Conservation (phyloP, 2,113 vertebrate species). For the Macrotus californicus region DNA sequence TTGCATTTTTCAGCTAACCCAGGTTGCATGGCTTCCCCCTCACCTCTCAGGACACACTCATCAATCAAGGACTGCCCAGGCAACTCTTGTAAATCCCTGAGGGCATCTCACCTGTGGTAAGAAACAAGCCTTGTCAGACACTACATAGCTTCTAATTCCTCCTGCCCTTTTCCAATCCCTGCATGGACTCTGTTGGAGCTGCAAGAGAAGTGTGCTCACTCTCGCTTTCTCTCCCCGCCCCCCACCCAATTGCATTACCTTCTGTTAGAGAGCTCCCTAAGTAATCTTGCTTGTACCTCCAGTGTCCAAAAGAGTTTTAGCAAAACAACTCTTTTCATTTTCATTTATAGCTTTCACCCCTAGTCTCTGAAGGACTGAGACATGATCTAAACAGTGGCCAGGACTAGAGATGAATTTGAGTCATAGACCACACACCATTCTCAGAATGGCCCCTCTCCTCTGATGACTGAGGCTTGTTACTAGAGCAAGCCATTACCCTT, state of each 20-base stretch:
- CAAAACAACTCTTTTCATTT: background rate
- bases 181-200: background rate
- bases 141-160: background rate
- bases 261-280: background rate
- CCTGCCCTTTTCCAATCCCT: background rate
- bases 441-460: conserved; percentile 5
- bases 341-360: conserved; percentile 6
- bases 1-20: background rate
- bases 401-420: background rate
- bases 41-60: background rate
- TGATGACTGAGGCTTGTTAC: background rate
- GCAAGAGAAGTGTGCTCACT: background rate
- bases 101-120: background rate
- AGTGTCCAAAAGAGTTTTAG: background rate
- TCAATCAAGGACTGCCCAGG: background rate
- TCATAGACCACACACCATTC: background rate
- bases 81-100: background rate
- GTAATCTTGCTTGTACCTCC: background rate
- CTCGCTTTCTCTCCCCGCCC: background rate
- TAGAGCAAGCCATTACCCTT: background rate
- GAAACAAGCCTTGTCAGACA: background rate
- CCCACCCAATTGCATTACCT: background rate
- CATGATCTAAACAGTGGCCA: background rate
- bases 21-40: background rate
- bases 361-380: conserved; percentile 18